Percentiles rank a stretch among this genome's conserved stretches.
These are phyloP conservation scores for Leucania comma DNA, from an alignment of 2,888 invertebrate genomes.

Conservation along the genomic window DNA sequence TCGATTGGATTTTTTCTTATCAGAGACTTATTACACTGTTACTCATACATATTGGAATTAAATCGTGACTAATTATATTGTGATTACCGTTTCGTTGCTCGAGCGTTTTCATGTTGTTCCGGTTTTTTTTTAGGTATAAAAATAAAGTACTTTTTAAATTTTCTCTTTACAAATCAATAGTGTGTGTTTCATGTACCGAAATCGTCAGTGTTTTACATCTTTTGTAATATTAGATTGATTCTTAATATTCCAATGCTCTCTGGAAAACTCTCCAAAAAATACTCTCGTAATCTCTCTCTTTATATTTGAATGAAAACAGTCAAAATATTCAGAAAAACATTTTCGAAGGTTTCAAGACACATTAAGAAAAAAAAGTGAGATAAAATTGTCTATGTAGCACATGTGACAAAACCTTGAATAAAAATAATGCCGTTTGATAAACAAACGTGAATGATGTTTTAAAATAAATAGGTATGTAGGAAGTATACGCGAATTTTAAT, in stretches of 20 bases:
- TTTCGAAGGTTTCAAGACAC: slow-evolving; percentile 42
- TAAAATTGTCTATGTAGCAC: slow-evolving; percentile 22
- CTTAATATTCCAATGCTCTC: too few species aligned
- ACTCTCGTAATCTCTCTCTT: background rate
- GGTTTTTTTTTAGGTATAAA: too few species aligned
- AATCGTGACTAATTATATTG: background rate
- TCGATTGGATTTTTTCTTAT: slow-evolving; percentile 1
- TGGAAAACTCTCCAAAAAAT: background rate
- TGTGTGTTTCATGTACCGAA: too few species aligned
- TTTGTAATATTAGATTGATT: too few species aligned
- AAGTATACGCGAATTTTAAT: slow-evolving; percentile 5
- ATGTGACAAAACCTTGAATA: slow-evolving; percentile 49
- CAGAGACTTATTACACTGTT: background rate
- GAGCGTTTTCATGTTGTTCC: too few species aligned
- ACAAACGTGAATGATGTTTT: slow-evolving; percentile 32
- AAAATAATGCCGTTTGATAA: slow-evolving; percentile 44
- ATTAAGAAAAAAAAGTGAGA: slow-evolving; percentile 19
- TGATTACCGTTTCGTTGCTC: background rate
- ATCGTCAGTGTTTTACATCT: too few species aligned
- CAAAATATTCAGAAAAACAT: slow-evolving; percentile 9
- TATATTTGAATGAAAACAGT: background rate
- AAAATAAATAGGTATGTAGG: slow-evolving; percentile 41
- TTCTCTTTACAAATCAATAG: too few species aligned
- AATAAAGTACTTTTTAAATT: too few species aligned
- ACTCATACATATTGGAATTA: background rate